Conservation (phyloP, 2,113 vertebrate genomes). For the Leptobrachium ailaonicum region DNA sequence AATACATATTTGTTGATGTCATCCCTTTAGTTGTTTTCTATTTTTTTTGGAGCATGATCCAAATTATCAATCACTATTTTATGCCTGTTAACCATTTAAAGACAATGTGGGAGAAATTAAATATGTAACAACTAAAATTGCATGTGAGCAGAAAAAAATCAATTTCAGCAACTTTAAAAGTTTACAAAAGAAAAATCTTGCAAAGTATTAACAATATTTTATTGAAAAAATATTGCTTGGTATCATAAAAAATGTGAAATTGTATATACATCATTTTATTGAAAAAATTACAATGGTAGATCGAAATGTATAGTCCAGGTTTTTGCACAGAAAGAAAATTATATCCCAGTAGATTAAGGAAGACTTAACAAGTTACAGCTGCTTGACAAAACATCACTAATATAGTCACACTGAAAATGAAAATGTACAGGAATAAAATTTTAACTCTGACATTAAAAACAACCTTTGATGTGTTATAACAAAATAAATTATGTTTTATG, state of each 20-base stretch:
- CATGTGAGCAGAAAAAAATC: constrained; percentile 54
- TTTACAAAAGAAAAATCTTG: constrained; percentile 66
- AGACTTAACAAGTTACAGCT: constrained; percentile 70
- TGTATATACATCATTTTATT: constrained; percentile 64
- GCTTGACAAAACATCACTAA: constrained; percentile 58
- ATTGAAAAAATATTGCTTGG: constrained; percentile 72
- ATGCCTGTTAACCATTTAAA: constrained; percentile 74
- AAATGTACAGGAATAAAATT: constrained; percentile 38
- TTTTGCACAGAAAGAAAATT: constrained; percentile 59
- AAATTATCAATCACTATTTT: background rate
- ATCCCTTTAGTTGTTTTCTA: too few species aligned
- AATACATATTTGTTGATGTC: too few species aligned
- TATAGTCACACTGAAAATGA: constrained; percentile 55
- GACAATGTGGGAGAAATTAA: constrained; percentile 61
- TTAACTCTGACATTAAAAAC: constrained; percentile 37
- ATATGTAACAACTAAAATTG: constrained; percentile 55
- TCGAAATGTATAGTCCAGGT: constrained; percentile 55
- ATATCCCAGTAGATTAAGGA: constrained; percentile 65
- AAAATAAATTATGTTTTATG: constrained; percentile 72
- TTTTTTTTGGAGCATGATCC: too few species aligned
- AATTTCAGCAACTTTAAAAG: constrained; percentile 53
- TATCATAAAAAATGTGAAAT: constrained; percentile 65
- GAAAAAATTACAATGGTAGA: constrained; percentile 57
- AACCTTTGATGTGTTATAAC: constrained; percentile 65
- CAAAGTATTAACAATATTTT: constrained; percentile 67